A percentile compares a stretch with the other conserved stretches of the same genome.
phyloP scores from a whole-genome alignment of 2,113 vertebrate species.

The Hyperopisus bebe region DNA sequence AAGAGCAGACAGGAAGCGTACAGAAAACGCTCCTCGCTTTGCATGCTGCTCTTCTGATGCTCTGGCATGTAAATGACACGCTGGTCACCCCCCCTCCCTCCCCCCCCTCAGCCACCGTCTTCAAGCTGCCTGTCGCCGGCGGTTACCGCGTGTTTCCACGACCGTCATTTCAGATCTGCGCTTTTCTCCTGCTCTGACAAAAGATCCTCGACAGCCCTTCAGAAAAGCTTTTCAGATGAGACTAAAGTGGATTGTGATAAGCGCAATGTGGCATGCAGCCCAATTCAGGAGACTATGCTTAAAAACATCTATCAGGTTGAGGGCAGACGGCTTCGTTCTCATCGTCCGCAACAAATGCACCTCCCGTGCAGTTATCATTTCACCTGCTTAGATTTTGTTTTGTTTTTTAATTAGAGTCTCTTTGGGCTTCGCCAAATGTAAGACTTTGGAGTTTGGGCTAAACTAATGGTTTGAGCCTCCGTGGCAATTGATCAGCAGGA shows the following conservation, averaged over 20 bases:
- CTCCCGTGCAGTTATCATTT: neutral
- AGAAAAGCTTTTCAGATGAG: neutral
- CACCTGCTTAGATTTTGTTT: neutral
- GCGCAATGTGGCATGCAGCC: neutral
- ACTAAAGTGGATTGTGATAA: neutral
- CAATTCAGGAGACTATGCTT: neutral
- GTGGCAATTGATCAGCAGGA: neutral
- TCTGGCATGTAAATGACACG: neutral
- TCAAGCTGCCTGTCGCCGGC: neutral
- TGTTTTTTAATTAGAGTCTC: neutral
- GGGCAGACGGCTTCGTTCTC: neutral
- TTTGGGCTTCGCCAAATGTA: neutral
- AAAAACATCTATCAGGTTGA: neutral
- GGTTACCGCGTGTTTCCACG: neutral
- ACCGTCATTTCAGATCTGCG: constrained; percentile 2
- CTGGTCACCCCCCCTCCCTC: neutral
- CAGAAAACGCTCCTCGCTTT: neutral
- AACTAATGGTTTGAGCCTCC: neutral
- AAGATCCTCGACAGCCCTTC: neutral
- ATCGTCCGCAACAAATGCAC: neutral
- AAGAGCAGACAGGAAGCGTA: neutral
- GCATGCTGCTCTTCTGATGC: neutral
- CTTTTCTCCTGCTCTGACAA: neutral
- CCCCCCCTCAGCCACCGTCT: neutral
- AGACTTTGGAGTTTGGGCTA: neutral